These are phyloP conservation scores for Spilogale gracilis DNA, from an alignment of 2,113 vertebrate genomes.

Conservation along the genomic window DNA sequence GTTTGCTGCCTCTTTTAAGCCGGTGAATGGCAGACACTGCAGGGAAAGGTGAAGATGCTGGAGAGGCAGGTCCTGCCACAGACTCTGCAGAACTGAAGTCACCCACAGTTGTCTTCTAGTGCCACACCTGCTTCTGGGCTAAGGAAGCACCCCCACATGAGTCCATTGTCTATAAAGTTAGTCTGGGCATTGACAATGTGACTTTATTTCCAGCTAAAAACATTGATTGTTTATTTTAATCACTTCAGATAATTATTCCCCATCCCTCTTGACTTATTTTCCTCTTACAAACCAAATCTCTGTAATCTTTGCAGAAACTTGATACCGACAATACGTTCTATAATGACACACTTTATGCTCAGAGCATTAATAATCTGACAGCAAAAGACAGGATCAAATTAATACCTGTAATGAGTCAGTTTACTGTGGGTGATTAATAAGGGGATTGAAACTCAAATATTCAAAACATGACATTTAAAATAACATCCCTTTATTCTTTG, in stretches of 20 bases:
- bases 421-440: slow-evolving; percentile 84
- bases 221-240: slow-evolving; percentile 49
- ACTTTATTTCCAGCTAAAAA: neutral
- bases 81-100: no score
- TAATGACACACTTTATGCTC: neutral
- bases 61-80: neutral
- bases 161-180: neutral
- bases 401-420: slow-evolving; percentile 71
- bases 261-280: slow-evolving; percentile 9
- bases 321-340: neutral
- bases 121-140: neutral
- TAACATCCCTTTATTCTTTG: slow-evolving; percentile 13
- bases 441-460: slow-evolving; percentile 77
- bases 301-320: slow-evolving; percentile 34
- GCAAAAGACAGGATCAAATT: slow-evolving; percentile 67
- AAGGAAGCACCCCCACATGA: neutral
- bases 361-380: slow-evolving; percentile 37
- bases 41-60: neutral
- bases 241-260: slow-evolving; percentile 18
- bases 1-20: neutral
- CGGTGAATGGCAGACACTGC: neutral
- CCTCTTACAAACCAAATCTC: neutral
- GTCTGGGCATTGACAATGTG: neutral
- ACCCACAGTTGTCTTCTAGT: neutral
- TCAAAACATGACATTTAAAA: slow-evolving; percentile 77